Conservation (phyloP, 2,797 vertebrate genomes). For the Botia kubotai region DNA sequence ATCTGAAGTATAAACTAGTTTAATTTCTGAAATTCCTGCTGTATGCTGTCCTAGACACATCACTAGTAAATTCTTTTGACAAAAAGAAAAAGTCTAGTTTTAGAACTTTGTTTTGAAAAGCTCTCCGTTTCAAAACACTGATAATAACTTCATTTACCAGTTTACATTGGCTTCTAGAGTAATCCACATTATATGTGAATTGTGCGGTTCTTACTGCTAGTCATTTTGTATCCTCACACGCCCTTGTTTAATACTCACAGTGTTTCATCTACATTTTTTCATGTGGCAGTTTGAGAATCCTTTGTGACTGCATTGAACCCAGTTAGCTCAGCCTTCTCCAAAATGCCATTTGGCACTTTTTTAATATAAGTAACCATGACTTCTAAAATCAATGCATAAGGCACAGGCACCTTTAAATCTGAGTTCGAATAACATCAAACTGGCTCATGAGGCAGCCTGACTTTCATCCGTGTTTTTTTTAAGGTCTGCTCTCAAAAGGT, state of each 20-base stretch:
- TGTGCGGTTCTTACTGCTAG: neutral
- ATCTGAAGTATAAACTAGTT: neutral
- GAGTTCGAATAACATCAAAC: slow-evolving; percentile 55
- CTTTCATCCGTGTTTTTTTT: neutral
- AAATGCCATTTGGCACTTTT: slow-evolving; percentile 67
- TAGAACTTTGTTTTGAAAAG: neutral
- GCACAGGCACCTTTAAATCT: slow-evolving; percentile 53
- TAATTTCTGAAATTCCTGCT: neutral
- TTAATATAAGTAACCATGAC: slow-evolving; percentile 48
- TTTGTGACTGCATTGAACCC: slow-evolving; percentile 44
- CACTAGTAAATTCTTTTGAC: neutral
- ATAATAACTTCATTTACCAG: neutral
- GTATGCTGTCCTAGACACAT: neutral
- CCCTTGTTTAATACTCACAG: neutral
- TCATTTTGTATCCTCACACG: neutral
- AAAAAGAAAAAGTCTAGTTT: neutral
- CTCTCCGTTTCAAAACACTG: neutral
- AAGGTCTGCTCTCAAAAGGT: slow-evolving; percentile 26
- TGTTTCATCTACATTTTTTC: slow-evolving; percentile 7
- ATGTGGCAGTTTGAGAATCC: neutral
- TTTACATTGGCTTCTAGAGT: neutral
- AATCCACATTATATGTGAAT: neutral
- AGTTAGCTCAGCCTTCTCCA: slow-evolving; percentile 63
- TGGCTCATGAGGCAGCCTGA: neutral
- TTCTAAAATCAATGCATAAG: slow-evolving; percentile 67